Evolutionary conservation across 2,797 vertebrate species (phyloP).

Genomic region (Rallus crepitans): DNA sequence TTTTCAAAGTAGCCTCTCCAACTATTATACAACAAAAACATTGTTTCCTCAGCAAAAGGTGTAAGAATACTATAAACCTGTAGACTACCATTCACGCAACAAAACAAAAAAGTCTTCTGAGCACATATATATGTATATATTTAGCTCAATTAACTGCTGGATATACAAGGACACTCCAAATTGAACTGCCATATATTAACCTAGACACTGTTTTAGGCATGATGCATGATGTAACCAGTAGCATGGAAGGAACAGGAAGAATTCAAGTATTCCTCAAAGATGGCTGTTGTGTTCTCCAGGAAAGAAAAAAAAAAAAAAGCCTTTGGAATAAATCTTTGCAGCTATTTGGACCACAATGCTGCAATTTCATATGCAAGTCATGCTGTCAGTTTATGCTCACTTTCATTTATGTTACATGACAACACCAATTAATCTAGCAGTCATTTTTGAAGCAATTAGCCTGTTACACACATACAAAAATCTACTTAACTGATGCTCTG

Average conservation of each 20-base stretch:
- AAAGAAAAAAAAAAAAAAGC: not conserved
- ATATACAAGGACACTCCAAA: not conserved
- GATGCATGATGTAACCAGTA: not conserved
- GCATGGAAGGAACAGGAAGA: not conserved
- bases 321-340: not conserved
- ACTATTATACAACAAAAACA: not conserved
- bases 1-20: not conserved
- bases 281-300: not conserved
- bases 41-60: not conserved
- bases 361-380: not conserved
- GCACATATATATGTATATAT: too few relatives aligned
- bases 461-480: not conserved
- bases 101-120: not conserved
- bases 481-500: not conserved
- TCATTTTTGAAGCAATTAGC: not conserved
- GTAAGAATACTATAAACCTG: not conserved
- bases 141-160: not conserved
- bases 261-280: not conserved
- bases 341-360: not conserved
- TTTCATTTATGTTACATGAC: fast-evolving
- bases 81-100: not conserved
- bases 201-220: not conserved
- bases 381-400: not conserved
- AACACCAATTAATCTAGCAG: not conserved
- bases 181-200: not conserved